These are phyloP conservation scores for Sparidentex hasta DNA, from an alignment of 2,797 vertebrate species.

Conservation along the genomic window DNA sequence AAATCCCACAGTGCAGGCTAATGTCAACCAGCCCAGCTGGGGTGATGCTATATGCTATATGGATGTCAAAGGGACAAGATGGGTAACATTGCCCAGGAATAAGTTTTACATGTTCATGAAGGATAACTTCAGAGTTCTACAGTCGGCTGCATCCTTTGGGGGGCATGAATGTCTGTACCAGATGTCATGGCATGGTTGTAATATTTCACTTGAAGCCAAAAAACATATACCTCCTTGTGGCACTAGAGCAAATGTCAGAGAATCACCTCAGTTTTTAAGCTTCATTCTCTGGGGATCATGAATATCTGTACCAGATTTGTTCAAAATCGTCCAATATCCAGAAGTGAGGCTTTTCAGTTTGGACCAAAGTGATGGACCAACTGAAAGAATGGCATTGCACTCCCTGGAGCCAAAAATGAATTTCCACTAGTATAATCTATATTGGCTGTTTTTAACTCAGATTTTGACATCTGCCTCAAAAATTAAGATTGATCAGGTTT, in stretches of 20 bases:
- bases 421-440: background rate
- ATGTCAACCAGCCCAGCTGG: background rate
- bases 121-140: background rate
- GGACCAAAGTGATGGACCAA: background rate
- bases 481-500: background rate
- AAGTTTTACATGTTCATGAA: conserved; percentile 2
- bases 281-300: background rate
- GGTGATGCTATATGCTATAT: conserved; percentile 14
- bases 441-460: background rate
- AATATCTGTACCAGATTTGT: background rate
- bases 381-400: too few relatives aligned
- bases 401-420: background rate
- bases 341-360: background rate
- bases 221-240: too few relatives aligned
- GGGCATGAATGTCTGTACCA: too few relatives aligned
- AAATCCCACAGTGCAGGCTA: background rate
- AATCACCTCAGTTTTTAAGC: background rate
- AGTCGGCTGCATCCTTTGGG: too few relatives aligned
- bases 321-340: background rate
- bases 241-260: too few relatives aligned
- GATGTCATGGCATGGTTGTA: too few relatives aligned
- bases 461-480: background rate
- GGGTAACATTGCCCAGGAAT: background rate
- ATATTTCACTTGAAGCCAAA: too few relatives aligned
- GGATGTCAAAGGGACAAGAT: background rate